These are phyloP conservation scores for Indicator indicator DNA, from an alignment of 2,113 vertebrate species.

Conservation along the genomic window DNA sequence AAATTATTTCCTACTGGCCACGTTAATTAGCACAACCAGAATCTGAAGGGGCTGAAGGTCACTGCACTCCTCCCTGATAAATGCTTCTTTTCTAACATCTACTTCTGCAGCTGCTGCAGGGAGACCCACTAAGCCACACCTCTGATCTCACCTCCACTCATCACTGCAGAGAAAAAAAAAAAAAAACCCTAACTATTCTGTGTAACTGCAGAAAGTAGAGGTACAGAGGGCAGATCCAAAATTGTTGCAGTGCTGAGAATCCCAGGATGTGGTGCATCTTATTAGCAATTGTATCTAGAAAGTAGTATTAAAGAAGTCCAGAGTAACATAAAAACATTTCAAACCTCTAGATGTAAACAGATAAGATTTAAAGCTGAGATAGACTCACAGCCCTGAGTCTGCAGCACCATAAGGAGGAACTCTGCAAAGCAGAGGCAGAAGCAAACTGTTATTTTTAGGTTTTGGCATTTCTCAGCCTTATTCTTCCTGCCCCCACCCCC, in stretches of 20 bases:
- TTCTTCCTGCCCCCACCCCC: background rate
- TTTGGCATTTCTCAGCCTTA: background rate
- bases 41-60: background rate
- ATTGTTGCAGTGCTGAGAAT: background rate
- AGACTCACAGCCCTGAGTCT: background rate
- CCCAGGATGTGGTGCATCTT: background rate
- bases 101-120: background rate
- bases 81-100: background rate
- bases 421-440: background rate
- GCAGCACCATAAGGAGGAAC: background rate
- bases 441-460: background rate
- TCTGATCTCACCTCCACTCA: background rate
- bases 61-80: background rate
- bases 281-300: background rate
- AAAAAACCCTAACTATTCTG: background rate
- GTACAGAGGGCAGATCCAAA: background rate
- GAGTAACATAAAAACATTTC: background rate
- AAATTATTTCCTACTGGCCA: background rate
- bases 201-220: background rate
- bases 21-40: background rate
- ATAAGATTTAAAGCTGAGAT: background rate
- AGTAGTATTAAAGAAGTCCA: background rate
- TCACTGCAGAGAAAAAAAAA: background rate
- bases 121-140: background rate
- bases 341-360: background rate